Evolutionary conservation across 2,113 vertebrate species (phyloP).

Genomic region (Hypocryptadius cinnamomeus): DNA sequence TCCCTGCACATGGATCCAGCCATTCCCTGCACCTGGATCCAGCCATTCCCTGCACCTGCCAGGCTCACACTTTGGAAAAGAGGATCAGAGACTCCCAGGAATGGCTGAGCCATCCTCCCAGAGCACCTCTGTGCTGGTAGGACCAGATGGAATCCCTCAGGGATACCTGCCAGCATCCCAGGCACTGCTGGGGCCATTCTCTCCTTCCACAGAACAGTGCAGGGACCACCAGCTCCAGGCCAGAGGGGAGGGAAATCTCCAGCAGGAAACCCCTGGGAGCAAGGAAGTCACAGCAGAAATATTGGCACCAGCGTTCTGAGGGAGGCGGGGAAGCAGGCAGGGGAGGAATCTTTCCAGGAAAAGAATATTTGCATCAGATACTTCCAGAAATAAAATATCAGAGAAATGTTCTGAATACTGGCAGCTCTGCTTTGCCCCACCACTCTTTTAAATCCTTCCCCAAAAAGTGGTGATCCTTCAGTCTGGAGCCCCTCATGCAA

Average conservation of each 20-base stretch:
- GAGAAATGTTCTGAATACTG: neutral
- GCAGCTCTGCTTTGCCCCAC: neutral
- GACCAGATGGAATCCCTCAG: neutral
- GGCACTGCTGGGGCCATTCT: neutral
- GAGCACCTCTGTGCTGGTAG: neutral
- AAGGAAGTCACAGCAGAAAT: conserved; percentile 14
- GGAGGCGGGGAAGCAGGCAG: neutral
- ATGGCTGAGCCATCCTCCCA: neutral
- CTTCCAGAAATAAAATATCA: conserved; percentile 46
- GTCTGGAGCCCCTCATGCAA: neutral
- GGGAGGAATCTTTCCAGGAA: conserved; percentile 45
- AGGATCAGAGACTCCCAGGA: fast-evolving
- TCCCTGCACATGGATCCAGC: fast-evolving
- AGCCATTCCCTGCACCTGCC: neutral
- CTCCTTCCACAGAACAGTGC: neutral
- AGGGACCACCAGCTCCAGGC: neutral
- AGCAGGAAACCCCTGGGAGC: neutral
- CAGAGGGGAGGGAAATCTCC: neutral
- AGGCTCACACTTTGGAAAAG: neutral
- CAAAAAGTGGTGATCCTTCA: neutral
- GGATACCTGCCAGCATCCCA: fast-evolving
- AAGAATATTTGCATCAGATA: conserved; percentile 29
- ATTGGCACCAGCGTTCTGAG: neutral
- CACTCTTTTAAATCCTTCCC: neutral
- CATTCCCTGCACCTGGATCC: neutral